These are phyloP conservation scores for Clepsis dumicolana DNA, from an alignment of 2,888 invertebrate genomes.

Conservation along the genomic window DNA sequence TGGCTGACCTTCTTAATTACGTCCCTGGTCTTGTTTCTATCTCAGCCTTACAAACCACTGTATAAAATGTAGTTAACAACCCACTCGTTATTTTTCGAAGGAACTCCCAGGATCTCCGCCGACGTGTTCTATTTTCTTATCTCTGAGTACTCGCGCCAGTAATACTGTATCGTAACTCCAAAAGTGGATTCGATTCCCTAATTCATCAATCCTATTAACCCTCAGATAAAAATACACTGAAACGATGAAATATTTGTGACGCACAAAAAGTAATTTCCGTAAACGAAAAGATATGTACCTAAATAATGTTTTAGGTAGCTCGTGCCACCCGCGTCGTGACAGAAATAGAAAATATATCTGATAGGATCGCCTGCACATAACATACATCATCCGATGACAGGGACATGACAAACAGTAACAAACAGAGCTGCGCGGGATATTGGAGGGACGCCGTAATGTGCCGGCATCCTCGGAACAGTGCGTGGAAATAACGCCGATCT, in stretches of 20 bases:
- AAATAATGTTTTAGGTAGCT: conserved; percentile 64
- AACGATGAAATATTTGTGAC: conserved; percentile 30
- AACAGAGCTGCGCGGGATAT: conserved; percentile 53
- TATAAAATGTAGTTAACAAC: conserved; percentile 10
- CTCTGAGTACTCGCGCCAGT: background rate
- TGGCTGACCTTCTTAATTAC: conserved; percentile 8
- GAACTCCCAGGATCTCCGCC: background rate
- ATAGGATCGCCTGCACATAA: conserved; percentile 65
- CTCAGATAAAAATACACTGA: conserved; percentile 5
- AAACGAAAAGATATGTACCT: conserved; percentile 71
- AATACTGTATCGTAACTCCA: conserved; percentile 3
- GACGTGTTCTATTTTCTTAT: background rate
- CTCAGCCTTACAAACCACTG: background rate
- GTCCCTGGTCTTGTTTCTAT: background rate
- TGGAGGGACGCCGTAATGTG: conserved; percentile 52
- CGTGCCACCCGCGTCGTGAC: conserved; percentile 73
- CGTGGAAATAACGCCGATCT: conserved; percentile 17
- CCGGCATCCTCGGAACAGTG: conserved; percentile 45
- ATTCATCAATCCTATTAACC: conserved; percentile 13
- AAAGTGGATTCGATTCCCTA: conserved; percentile 7
- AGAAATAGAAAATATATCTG: conserved; percentile 76
- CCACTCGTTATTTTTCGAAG: conserved; percentile 6
- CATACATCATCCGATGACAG: conserved; percentile 71
- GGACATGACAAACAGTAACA: conserved; percentile 63
- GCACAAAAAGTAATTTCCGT: conserved; percentile 49